Base-by-base conservation (phyloP, 2,113 vertebrate species). In the Dascyllus trimaculatus region DNA sequence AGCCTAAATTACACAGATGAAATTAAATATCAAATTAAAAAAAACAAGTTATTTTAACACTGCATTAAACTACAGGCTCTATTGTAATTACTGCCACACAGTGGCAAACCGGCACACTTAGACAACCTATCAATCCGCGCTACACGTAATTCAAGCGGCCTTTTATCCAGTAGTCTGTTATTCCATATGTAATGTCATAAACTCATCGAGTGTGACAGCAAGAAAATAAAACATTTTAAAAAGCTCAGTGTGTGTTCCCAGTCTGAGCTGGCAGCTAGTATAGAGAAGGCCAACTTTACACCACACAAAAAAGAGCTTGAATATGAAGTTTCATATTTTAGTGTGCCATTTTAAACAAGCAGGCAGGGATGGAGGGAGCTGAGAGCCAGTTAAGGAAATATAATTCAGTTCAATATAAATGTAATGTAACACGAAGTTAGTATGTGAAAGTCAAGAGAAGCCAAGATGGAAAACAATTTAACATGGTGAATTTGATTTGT, bases 151-250 rank as follows among this genome's bases (percentile, higher is more conserved):
- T 88, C 88, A 89, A 89, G 85, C 86, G 29, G 75, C 78, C 75
- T 78, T 92, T 90, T 87, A 86, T 86, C 78, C 88, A 80, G 87
- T 84, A 83, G 87, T 86, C 86, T 92, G 82, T 91, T 91, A 90
- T 89, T 89, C 88, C 85, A 87, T 89, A 88, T 85, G 85, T 89
- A 89, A 92, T 88, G 87, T 90, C 91, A 93, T 91, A 90, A 94
- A 88, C 80, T 91, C 84, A 87, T 79, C 25, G 72, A 89, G 80
- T 80, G 81, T 88, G 79, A 86, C 88, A 83, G 86, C 58, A 73
- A 83, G 78, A 91, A 88, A 91, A 91, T 81, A 89, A 86, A 92
- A 86, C 74, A 82, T 76, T 87, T 83, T 78, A 40, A 91, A 88
- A 89, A 80, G 75, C 88, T 82, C 88, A 75, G 88, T 84, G 80